Evolutionary conservation across 2,113 vertebrate species (phyloP).

Genomic region (Chloebia gouldiae): DNA sequence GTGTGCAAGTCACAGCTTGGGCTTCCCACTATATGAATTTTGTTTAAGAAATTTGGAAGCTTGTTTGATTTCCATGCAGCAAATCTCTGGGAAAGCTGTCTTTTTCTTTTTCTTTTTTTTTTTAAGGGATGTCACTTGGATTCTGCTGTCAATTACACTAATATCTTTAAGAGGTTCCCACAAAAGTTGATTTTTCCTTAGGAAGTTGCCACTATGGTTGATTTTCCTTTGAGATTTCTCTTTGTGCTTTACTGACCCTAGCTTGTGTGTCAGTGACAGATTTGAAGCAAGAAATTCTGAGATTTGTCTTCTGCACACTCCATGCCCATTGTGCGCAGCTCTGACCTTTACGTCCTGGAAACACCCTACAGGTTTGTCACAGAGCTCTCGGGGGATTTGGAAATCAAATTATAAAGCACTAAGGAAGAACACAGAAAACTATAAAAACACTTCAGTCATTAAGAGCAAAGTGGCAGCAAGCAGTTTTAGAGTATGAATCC

Average conservation of each 20-base stretch:
- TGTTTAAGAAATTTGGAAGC: neutral
- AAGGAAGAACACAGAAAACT: neutral
- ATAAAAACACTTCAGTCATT: constrained; percentile 34
- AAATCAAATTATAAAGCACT: neutral
- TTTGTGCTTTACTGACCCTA: neutral
- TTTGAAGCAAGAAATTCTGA: neutral
- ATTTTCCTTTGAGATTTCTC: neutral
- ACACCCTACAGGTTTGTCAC: constrained; percentile 10
- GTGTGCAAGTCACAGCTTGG: neutral
- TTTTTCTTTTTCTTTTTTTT: neutral
- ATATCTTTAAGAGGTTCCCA: neutral
- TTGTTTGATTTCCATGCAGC: neutral
- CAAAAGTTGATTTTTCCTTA: neutral
- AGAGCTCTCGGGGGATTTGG: neutral
- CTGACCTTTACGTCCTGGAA: constrained; percentile 25
- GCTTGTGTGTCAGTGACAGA: neutral
- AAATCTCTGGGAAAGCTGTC: neutral
- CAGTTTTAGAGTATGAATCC: neutral
- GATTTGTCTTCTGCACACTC: neutral
- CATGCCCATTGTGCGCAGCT: neutral
- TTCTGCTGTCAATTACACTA: neutral
- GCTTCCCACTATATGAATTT: neutral
- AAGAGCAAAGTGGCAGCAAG: constrained; percentile 32
- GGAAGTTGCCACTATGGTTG: neutral
- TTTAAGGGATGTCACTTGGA: neutral